These are phyloP conservation scores for Coreius guichenoti DNA, from an alignment of 2,797 vertebrate genomes.

Conservation along the genomic window DNA sequence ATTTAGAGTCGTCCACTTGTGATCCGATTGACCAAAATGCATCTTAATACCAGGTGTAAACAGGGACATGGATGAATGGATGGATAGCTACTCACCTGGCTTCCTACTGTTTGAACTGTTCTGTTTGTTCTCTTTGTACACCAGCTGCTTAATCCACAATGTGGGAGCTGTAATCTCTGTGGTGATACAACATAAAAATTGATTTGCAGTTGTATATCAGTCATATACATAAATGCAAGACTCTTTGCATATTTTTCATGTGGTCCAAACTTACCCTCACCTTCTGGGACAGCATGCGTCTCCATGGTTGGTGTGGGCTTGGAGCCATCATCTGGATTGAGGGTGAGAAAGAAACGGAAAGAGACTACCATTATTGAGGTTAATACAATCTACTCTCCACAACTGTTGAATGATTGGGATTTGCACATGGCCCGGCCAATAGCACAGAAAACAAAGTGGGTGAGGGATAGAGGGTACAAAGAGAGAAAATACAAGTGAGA, in stretches of 20 bases:
- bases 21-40: neutral
- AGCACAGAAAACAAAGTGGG: conserved; percentile 67
- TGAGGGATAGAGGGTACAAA: conserved; percentile 57
- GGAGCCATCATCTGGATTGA: conserved; percentile 99
- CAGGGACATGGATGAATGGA: neutral
- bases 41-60: too few relatives aligned
- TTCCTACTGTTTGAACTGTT: conserved; percentile 88
- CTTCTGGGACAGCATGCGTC: conserved; percentile 88
- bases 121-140: conserved; percentile 89
- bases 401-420: conserved; percentile 99
- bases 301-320: conserved; percentile 97
- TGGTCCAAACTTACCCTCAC: conserved; percentile 87
- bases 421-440: conserved; percentile 97
- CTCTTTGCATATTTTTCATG: neutral
- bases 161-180: conserved; percentile 97
- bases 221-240: neutral
- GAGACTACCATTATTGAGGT: conserved; percentile 99
- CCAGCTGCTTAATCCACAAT: conserved; percentile 95
- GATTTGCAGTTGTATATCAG: neutral
- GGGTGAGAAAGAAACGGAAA: conserved; percentile 99
- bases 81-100: conserved; percentile 81
- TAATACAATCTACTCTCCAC: conserved; percentile 99
- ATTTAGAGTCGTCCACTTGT: too few relatives aligned
- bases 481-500: conserved; percentile 50
- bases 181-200: conserved; percentile 41